Conservation (phyloP, 2,888 invertebrate genomes). For the Tortrix viridana region DNA sequence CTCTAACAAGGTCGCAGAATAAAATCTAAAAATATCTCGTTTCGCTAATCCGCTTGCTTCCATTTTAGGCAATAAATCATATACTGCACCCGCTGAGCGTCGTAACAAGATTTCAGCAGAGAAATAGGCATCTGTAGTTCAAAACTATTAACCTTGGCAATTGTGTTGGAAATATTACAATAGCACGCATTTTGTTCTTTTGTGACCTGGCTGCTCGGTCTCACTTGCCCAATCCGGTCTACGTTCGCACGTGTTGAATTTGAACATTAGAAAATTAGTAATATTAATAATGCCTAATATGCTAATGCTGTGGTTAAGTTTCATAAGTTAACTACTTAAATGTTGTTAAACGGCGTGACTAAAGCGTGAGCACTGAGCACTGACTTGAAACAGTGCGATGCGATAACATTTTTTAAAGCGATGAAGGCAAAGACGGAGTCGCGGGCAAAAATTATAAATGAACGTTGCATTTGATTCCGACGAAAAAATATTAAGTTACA, state of each 20-base stretch:
- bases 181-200: slow-evolving; percentile 30
- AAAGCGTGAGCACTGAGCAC: background rate
- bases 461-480: too few species aligned
- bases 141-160: slow-evolving; percentile 33
- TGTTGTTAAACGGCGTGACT: slow-evolving; percentile 9
- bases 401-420: background rate
- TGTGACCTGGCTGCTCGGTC: slow-evolving; percentile 25
- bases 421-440: background rate
- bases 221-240: slow-evolving; percentile 26
- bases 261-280: slow-evolving; percentile 6
- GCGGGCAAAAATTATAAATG: too few species aligned
- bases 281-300: slow-evolving; percentile 6
- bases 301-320: slow-evolving; percentile 12
- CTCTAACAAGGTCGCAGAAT: background rate
- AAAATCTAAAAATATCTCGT: background rate
- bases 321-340: slow-evolving; percentile 3
- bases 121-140: slow-evolving; percentile 38
- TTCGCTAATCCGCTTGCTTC: background rate
- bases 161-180: slow-evolving; percentile 34
- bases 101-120: slow-evolving; percentile 39
- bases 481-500: background rate
- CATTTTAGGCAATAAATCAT: slow-evolving; percentile 42
- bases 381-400: background rate
- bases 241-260: slow-evolving; percentile 16
- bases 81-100: slow-evolving; percentile 40